These are phyloP conservation scores for Vireo griseus DNA, from an alignment of 2,797 vertebrate genomes.

Conservation along the genomic window DNA sequence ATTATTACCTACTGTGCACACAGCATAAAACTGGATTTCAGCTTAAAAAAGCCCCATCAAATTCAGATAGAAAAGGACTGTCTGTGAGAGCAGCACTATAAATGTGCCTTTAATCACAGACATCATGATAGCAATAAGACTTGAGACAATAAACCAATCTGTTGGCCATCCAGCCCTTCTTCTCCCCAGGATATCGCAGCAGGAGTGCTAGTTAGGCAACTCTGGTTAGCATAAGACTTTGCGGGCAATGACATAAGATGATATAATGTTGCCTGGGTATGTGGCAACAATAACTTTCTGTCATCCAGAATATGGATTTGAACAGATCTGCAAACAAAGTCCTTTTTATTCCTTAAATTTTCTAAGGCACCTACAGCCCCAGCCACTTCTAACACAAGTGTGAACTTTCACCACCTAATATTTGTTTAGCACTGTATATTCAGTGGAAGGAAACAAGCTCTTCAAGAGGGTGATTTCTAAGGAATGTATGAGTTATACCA, in stretches of 20 bases:
- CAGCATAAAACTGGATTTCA: not conserved
- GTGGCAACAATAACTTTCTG: not conserved
- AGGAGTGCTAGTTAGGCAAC: not conserved
- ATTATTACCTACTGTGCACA: not conserved
- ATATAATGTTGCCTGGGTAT: not conserved
- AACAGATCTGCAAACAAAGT: not conserved
- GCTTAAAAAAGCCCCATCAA: not conserved
- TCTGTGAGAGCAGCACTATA: not conserved
- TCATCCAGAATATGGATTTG: not conserved
- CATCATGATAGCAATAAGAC: not conserved
- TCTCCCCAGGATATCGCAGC: not conserved
- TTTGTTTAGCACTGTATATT: not conserved
- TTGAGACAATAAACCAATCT: not conserved
- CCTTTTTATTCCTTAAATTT: not conserved
- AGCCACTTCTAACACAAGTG: rapidly evolving
- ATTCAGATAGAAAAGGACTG: not conserved
- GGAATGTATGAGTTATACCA: not conserved
- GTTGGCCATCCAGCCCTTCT: not conserved
- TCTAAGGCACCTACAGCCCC: not conserved
- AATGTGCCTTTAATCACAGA: not conserved
- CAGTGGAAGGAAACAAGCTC: not conserved
- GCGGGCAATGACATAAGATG: not conserved
- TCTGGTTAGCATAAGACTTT: not conserved
- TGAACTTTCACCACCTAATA: not conserved
- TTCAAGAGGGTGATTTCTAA: not conserved